Conservation (phyloP, 1,140 invertebrate species). For the Pseudomyrmex pallidus region DNA sequence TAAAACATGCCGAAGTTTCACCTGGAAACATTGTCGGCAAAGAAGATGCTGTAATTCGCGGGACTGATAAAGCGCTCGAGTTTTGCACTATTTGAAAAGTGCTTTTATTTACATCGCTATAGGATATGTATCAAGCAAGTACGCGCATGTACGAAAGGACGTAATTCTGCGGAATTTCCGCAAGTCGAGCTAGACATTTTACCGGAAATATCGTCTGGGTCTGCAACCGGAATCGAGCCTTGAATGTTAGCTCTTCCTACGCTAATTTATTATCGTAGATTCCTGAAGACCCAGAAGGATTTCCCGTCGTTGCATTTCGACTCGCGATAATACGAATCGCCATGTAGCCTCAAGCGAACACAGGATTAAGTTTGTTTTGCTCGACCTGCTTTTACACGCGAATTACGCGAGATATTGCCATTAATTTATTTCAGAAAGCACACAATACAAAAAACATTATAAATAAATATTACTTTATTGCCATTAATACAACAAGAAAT, state of each 20-base stretch:
- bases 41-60: constrained; percentile 6
- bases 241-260: constrained; percentile 59
- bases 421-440: constrained; percentile 30
- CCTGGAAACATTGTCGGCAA: constrained; percentile 14
- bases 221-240: constrained; percentile 33
- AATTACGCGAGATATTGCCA: constrained; percentile 13
- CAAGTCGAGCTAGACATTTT: constrained; percentile 51
- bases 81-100: constrained; percentile 2
- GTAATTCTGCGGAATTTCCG: constrained; percentile 3
- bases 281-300: constrained; percentile 33
- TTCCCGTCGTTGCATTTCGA: constrained; percentile 17
- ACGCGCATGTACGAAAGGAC: background rate
- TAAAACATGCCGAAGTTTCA: constrained; percentile 33
- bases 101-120: background rate
- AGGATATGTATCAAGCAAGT: background rate
- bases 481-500: background rate
- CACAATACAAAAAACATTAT: background rate
- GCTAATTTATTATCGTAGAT: constrained; percentile 62
- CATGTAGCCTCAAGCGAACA: constrained; percentile 27
- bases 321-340: constrained; percentile 20
- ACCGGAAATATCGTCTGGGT: constrained; percentile 49
- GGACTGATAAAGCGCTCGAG: constrained; percentile 9
- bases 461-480: constrained; percentile 14
- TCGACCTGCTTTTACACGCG: constrained; percentile 17
- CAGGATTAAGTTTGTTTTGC: constrained; percentile 43